These are phyloP conservation scores for Camelus dromedarius DNA, from an alignment of 2,113 vertebrate genomes.

Conservation along the genomic window DNA sequence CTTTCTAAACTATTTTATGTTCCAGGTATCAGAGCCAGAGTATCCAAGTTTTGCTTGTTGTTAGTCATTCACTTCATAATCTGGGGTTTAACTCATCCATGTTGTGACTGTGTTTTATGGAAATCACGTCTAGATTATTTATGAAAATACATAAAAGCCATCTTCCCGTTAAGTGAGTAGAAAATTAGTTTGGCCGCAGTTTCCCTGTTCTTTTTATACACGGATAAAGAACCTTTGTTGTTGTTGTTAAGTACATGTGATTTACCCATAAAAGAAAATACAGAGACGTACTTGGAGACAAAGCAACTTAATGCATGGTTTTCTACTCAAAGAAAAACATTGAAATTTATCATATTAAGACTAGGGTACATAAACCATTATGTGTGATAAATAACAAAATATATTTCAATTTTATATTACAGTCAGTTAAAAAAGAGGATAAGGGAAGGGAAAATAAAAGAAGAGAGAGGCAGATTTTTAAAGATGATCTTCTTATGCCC, in stretches of 20 bases:
- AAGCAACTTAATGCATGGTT: background rate
- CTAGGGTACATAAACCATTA: background rate
- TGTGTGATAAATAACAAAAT: background rate
- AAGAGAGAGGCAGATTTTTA: background rate
- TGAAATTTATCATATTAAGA: slow-evolving; percentile 45
- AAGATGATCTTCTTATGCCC: background rate
- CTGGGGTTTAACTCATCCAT: background rate
- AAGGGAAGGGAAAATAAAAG: background rate
- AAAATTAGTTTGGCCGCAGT: background rate
- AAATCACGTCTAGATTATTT: slow-evolving; percentile 7
- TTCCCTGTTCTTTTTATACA: background rate
- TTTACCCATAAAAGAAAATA: background rate
- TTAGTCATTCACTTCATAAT: background rate
- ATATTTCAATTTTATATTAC: slow-evolving; percentile 9
- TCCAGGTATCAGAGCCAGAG: background rate
- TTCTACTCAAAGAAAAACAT: slow-evolving; percentile 18
- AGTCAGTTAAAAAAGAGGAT: background rate
- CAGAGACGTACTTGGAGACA: background rate
- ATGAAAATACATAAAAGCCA: slow-evolving; percentile 25
- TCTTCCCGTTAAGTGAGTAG: slow-evolving; percentile 21
- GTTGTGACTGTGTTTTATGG: slow-evolving; percentile 19
- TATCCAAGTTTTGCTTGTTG: slow-evolving; percentile 17
- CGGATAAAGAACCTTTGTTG: background rate
- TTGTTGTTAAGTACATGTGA: background rate
- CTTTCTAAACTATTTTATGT: slow-evolving; percentile 19